These are phyloP conservation scores for Dipodomys merriami DNA, from an alignment of 2,113 vertebrate species.

Conservation along the genomic window DNA sequence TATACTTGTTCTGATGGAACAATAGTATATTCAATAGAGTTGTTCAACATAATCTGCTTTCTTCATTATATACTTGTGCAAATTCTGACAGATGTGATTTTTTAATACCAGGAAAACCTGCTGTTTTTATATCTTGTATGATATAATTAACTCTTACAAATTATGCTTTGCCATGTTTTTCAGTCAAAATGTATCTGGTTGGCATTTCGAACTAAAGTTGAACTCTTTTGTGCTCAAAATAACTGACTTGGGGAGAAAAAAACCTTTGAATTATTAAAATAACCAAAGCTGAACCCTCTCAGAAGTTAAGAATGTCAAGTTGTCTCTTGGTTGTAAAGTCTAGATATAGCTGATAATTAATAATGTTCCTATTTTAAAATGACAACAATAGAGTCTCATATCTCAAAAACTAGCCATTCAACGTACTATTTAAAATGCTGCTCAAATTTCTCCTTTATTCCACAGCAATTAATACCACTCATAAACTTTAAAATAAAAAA, in stretches of 20 bases:
- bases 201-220: slow-evolving; percentile 77
- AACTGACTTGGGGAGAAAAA: slow-evolving; percentile 64
- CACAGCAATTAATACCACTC: neutral
- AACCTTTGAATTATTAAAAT: slow-evolving; percentile 66
- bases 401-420: neutral
- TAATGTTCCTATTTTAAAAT: neutral
- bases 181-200: slow-evolving; percentile 53
- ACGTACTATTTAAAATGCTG: neutral
- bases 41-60: neutral
- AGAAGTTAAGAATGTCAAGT: slow-evolving; percentile 51
- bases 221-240: slow-evolving; percentile 75
- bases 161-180: slow-evolving; percentile 56
- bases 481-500: neutral
- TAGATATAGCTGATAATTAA: neutral
- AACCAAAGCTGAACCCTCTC: slow-evolving; percentile 72
- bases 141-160: slow-evolving; percentile 63
- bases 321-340: neutral
- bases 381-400: neutral
- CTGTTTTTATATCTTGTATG: slow-evolving; percentile 27
- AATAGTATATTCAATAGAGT: neutral
- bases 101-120: neutral
- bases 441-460: neutral
- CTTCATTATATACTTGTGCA: slow-evolving; percentile 14
- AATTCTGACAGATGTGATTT: neutral
- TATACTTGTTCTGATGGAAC: neutral